Conservation (phyloP, 2,797 vertebrate species). For the Prunella strophiata region DNA sequence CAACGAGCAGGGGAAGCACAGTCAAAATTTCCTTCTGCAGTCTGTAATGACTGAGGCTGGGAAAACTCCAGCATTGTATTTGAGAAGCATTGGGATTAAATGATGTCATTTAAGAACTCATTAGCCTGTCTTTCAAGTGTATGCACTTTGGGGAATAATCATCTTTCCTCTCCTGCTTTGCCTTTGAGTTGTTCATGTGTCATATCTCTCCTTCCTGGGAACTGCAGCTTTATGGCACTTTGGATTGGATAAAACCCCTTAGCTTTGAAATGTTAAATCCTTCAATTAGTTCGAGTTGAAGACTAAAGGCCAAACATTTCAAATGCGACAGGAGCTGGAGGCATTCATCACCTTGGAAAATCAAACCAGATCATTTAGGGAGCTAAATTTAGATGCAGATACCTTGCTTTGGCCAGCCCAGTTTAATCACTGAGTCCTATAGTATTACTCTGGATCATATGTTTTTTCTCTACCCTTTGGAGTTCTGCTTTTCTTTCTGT, state of each 20-base stretch:
- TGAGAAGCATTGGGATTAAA: slow-evolving; percentile 57
- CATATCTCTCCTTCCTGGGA: slow-evolving; percentile 30
- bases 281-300: slow-evolving; percentile 53
- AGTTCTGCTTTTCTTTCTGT: not conserved
- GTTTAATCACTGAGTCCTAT: not conserved
- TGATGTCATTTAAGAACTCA: slow-evolving; percentile 57
- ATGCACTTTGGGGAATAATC: slow-evolving; percentile 33
- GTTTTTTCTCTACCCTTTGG: not conserved
- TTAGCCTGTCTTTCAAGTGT: slow-evolving; percentile 61
- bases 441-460: not conserved
- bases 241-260: slow-evolving; percentile 49
- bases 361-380: not conserved
- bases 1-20: not conserved
- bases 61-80: slow-evolving; percentile 22
- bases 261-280: slow-evolving; percentile 61
- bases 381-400: slow-evolving; percentile 17
- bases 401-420: not conserved
- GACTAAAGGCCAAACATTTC: slow-evolving; percentile 64
- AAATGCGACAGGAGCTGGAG: slow-evolving; percentile 2
- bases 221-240: slow-evolving; percentile 52
- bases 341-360: slow-evolving; percentile 34
- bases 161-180: slow-evolving; percentile 37
- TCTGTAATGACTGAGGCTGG: not conserved
- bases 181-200: not conserved
- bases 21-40: slow-evolving; percentile 7